Base-by-base conservation (phyloP, 2,888 invertebrate genomes). In the Toxonevra muliebris region DNA sequence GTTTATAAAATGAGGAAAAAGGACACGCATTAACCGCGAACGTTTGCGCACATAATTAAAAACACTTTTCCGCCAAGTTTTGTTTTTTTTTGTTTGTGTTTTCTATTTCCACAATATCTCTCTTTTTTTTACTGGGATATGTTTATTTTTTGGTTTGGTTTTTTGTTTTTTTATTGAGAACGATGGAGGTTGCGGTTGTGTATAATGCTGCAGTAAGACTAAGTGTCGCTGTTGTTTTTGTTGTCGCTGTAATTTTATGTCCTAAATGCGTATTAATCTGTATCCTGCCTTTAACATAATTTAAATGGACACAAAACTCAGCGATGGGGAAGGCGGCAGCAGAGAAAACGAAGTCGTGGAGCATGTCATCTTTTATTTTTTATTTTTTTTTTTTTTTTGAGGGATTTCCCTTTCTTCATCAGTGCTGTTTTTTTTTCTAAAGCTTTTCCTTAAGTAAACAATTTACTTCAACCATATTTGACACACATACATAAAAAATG, bases 21-120 rank as follows among this genome's bases (percentile, higher is more conserved):
- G 59, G 59, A 53, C 74, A 74, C 68, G 69, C 73, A 71, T 71
- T 71, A 71, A 69, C 69, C 68, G 71, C 66, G 65, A 71, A 73
- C 71, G 73, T 74, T 74, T 74, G 70, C 69, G 65, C 72, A 71
- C 71, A 71, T 73, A 75, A 75, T 75, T 75, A 74, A 75, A 75
- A 72, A 68, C 66, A 70, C 69, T 73, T 73, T 74, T 70, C 66
- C 66, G 61, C 61, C 70, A 69, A 65, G 48, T 15, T 61, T 52
- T 61, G 30, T n/a, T 61, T 61, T 12, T 4, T 8, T n/a, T 42
- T 40, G 12, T 61, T 43, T 54, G 54, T 55, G 63, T 54, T 63
- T 63, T 55, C 30, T 30, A 2, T 30, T 30, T 7, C 30, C 30
- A 30, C 3, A 4, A 2, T 64, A 52, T 50, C 50, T 61, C 13